These are phyloP conservation scores for Meandrusa payeni DNA, from an alignment of 2,888 invertebrate species.

Conservation along the genomic window DNA sequence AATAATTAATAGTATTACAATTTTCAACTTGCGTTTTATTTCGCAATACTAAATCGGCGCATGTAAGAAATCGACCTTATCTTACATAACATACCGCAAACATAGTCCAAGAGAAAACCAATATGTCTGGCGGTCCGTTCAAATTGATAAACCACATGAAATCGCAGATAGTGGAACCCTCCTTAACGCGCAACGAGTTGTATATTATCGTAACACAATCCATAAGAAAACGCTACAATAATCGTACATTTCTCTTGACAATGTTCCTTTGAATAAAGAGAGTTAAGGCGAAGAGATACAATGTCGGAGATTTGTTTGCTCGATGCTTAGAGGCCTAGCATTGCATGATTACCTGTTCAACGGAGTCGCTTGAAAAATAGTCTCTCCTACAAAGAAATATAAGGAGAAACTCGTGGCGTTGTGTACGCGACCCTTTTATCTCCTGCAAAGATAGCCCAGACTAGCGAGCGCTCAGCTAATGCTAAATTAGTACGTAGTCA, in stretches of 20 bases:
- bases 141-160: slow-evolving; percentile 72
- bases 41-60: slow-evolving; percentile 15
- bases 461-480: slow-evolving; percentile 49
- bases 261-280: slow-evolving; percentile 77
- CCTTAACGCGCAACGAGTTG: slow-evolving; percentile 64
- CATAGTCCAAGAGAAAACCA: slow-evolving; percentile 57
- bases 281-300: slow-evolving; percentile 75
- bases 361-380: slow-evolving; percentile 48
- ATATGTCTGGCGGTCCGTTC: slow-evolving; percentile 65
- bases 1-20: background rate
- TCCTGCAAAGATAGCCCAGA: slow-evolving; percentile 51
- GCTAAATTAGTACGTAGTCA: slow-evolving; percentile 70
- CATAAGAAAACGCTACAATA: slow-evolving; percentile 74
- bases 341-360: slow-evolving; percentile 59
- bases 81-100: slow-evolving; percentile 48
- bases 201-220: slow-evolving; percentile 75
- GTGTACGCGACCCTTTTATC: slow-evolving; percentile 45
- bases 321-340: slow-evolving; percentile 61
- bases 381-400: slow-evolving; percentile 51
- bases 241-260: slow-evolving; percentile 78
- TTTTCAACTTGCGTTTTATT: slow-evolving; percentile 2
- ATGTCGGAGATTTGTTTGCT: slow-evolving; percentile 77
- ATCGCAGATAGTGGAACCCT: slow-evolving; percentile 65
- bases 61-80: slow-evolving; percentile 35
- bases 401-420: slow-evolving; percentile 46